Base-by-base conservation (phyloP, 2,797 vertebrate genomes). In the Tolypeutes matacus region DNA sequence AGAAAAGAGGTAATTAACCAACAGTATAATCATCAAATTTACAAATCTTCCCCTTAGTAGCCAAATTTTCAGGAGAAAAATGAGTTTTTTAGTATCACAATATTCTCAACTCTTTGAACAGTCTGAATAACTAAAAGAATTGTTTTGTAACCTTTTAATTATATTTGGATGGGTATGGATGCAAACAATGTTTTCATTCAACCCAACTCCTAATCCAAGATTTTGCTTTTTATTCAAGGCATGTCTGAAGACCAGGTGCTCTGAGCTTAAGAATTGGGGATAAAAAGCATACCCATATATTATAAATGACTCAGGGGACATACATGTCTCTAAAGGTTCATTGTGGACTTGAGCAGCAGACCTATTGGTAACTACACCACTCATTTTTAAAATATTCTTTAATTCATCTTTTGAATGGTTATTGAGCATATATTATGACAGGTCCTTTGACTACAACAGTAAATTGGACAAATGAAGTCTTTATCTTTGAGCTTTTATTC, bases 1-100 rank as follows among this genome's bases (percentile, higher is more conserved):
- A 29, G 18, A 64, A 46, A 11, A 13, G 15, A 86, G 13, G 7
- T 65, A 96, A 95, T 67, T 58, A 96, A 96, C 65, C 72, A 86
- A 78, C 31, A 70, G 0, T 83, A 9, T 78, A 27, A 89, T 3
- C 10, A 85, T 91, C 82, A 96, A 29, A 2, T 23, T 92, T 93
- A 58, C 85, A 96, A 96, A 89, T 64, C 72, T 60, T n/a, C 27
- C 76, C 51, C 8, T 64, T 36, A 67, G 25, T 39, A 84, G 3
- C 0, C 34, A 76, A 69, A 65, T 0, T 75, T 13, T 34, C 62
- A 1, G 73, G 27, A 88, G 62, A 53, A 85, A 0, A 1, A 77
- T 46, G 11, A 21, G 53, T 89, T 82, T 34, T 20, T 7, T 89
- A 5, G 65, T 10, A 0, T 29, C 77, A 13, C 14, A 85, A 29